Conservation (phyloP, 2,113 vertebrate species). For the Chitala chitala region DNA sequence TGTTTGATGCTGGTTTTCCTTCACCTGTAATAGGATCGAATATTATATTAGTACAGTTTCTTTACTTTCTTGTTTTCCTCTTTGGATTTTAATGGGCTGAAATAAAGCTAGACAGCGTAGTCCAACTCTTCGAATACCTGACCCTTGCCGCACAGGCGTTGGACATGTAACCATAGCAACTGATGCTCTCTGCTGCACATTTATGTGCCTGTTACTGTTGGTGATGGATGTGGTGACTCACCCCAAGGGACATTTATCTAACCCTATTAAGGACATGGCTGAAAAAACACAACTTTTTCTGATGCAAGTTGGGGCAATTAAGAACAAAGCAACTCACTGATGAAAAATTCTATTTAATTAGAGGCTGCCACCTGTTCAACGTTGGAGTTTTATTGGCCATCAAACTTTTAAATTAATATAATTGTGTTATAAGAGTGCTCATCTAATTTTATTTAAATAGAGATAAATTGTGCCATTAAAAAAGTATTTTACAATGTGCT, state of each 20-base stretch:
- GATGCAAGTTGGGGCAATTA: background rate
- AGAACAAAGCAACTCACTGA: background rate
- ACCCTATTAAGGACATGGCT: background rate
- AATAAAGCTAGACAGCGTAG: background rate
- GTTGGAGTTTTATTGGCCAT: background rate
- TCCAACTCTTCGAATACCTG: background rate
- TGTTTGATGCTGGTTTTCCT: no score
- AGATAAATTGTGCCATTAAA: conserved; percentile 11
- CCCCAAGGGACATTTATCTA: background rate
- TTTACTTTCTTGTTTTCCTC: no score
- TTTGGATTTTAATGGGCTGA: background rate
- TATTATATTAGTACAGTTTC: no score
- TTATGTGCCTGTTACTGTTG: background rate
- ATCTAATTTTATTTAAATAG: conserved; percentile 6
- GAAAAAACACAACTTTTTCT: conserved; percentile 1
- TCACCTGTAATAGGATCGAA: no score
- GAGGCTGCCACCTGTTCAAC: conserved; percentile 10
- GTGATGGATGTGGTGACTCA: background rate
- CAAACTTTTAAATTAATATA: conserved; percentile 3
- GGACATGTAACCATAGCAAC: background rate
- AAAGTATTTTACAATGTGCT: background rate
- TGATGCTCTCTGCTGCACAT: background rate
- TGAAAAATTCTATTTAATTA: conserved; percentile 13
- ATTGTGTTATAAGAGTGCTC: background rate
- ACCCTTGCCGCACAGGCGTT: background rate